These are phyloP conservation scores for Oryctes rhinoceros DNA, from an alignment of 1,140 invertebrate genomes.

Conservation along the genomic window DNA sequence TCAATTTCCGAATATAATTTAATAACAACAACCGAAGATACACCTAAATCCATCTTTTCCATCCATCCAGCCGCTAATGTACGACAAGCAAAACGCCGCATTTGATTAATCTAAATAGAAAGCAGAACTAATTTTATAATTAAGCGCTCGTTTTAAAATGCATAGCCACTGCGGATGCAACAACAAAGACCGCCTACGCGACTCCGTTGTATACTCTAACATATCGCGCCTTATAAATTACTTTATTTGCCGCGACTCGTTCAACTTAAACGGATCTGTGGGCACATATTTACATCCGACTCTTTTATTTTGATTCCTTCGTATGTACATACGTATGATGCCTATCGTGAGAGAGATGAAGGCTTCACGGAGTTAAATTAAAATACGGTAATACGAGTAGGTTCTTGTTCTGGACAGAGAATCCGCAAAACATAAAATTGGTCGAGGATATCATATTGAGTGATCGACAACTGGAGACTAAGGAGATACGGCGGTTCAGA, in stretches of 20 bases:
- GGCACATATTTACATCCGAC: neutral
- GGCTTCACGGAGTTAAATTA: too few relatives aligned
- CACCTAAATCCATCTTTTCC: neutral
- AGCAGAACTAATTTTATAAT: constrained; percentile 7
- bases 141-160: neutral
- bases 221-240: neutral
- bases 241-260: constrained; percentile 11
- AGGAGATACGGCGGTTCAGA: too few relatives aligned
- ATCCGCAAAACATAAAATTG: too few relatives aligned
- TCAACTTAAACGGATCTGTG: neutral
- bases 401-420: too few relatives aligned
- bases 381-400: too few relatives aligned
- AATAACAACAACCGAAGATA: too few relatives aligned
- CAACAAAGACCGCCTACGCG: neutral
- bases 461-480: too few relatives aligned
- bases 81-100: neutral
- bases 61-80: neutral
- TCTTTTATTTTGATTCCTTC: neutral
- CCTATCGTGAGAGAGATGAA: too few relatives aligned
- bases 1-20: too few relatives aligned
- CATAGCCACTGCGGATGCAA: neutral
- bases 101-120: neutral
- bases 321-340: neutral
- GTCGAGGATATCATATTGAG: too few relatives aligned
- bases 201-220: neutral